Base-by-base conservation (phyloP, 2,888 invertebrate genomes). In the Idaea dimidiata region DNA sequence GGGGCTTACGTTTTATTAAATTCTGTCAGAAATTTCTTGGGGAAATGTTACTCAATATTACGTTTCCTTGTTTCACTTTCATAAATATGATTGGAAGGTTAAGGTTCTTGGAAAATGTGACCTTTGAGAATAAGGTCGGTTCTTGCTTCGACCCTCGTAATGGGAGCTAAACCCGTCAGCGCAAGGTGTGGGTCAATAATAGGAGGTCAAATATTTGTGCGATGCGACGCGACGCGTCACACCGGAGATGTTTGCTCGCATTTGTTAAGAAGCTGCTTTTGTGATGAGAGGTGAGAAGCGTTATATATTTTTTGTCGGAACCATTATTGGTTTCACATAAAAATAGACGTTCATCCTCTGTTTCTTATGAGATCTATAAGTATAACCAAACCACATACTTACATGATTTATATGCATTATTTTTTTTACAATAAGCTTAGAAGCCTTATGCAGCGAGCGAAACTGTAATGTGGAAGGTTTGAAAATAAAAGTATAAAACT, bases 121-220 rank as follows among this genome's bases (percentile, higher is more conserved):
- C 66, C 66, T 64, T 59, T 58, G 58, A 57, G 58, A 59, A 62
- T 32, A 60, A 43, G 57, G 58, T 57, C 60, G 59, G 32, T 6
- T 58, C 17, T 17, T 56, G 33, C 43, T 56, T 14, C 16, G 16
- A 43, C 59, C 18, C 56, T 31, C 16, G 24, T 32, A 56, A 17
- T n/a, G 18, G 32, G 55, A 54, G 32, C 55, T 59, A 31, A 43
- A 18, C 16, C 17, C 56, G 75, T 75, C 76, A 78, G 74, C 79
- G 77, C 77, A 78, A 87, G 87, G 88, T 88, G 87, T 78, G 80
- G 85, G 87, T 88, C 86, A 88, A 89, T 84, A 88, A 84, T 84
- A 80, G 79, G 72, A 79, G 84, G 82, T 82, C 84, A 89, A 90
- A 90, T 90, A 88, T 90, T 90, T 87, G 86, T 80, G 66, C 62